Evolutionary conservation across 1,140 invertebrate species (phyloP).

Genomic region (Calliopsis andreniformis): DNA sequence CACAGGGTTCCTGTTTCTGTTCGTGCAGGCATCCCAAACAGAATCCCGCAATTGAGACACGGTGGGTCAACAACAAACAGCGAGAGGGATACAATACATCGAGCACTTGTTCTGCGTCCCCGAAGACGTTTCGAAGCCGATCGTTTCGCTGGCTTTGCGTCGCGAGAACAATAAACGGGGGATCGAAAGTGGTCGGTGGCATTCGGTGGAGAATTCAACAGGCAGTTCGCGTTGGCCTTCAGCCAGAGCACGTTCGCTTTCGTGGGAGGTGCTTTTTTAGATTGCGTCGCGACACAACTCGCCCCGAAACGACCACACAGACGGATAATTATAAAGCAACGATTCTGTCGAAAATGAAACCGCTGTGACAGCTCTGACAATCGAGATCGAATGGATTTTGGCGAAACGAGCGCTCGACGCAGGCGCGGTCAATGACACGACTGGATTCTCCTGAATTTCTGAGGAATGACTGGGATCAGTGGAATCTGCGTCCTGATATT

Average conservation of each 20-base stretch:
- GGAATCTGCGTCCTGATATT: slow-evolving; percentile 51
- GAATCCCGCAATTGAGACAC: too few relatives aligned
- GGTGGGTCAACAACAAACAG: too few relatives aligned
- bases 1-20: too few relatives aligned
- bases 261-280: slow-evolving; percentile 21
- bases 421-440: slow-evolving; percentile 25
- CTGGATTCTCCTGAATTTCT: slow-evolving; percentile 54
- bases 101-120: too few relatives aligned
- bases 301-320: neutral
- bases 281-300: neutral
- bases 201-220: slow-evolving; percentile 44
- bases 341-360: neutral
- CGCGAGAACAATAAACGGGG: slow-evolving; percentile 28
- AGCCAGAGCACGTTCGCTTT: slow-evolving; percentile 40
- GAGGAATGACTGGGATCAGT: slow-evolving; percentile 50
- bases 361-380: too few relatives aligned
- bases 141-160: slow-evolving; percentile 24
- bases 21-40: too few relatives aligned
- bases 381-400: too few relatives aligned
- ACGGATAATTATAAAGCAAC: neutral
- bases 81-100: too few relatives aligned
- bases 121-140: slow-evolving; percentile 11
- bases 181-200: neutral
- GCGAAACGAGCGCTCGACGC: too few relatives aligned
- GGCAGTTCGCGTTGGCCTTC: slow-evolving; percentile 53